Conservation (phyloP, 2,888 invertebrate species). For the Listrodromus nycthemerus region DNA sequence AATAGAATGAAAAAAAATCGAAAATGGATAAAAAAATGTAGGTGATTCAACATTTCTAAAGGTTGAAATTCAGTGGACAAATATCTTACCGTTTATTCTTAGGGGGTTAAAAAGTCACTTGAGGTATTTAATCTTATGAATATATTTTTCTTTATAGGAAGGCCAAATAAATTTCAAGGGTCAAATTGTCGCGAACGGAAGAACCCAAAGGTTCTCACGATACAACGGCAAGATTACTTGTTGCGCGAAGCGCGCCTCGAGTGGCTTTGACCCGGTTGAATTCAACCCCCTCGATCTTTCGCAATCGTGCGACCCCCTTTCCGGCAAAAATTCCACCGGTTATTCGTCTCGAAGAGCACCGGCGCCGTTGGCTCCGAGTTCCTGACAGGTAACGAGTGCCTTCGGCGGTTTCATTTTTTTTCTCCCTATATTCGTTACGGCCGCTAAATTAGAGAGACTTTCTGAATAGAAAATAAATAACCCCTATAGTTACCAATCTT, state of each 20-base stretch:
- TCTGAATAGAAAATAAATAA: conserved; percentile 30
- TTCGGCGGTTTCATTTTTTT: conserved; percentile 27
- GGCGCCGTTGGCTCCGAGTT: conserved; percentile 27
- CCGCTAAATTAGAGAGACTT: conserved; percentile 12
- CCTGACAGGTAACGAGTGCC: conserved; percentile 53
- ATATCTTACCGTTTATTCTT: too few species aligned
- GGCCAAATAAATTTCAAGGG: neutral
- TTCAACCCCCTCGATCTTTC: conserved; percentile 28
- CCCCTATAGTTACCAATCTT: conserved; percentile 38
- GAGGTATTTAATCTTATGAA: neutral
- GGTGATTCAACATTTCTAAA: too few species aligned
- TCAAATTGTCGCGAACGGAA: conserved; percentile 2
- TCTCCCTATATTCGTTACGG: conserved; percentile 19
- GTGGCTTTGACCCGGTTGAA: conserved; percentile 24
- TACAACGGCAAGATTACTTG: conserved; percentile 14
- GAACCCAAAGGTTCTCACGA: conserved; percentile 33
- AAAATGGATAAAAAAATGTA: too few species aligned
- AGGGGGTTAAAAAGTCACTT: too few species aligned
- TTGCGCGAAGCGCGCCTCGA: conserved; percentile 7
- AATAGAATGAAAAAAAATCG: too few species aligned
- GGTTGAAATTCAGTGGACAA: too few species aligned
- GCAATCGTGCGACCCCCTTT: conserved; percentile 42
- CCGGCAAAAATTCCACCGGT: conserved; percentile 35
- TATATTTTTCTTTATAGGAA: neutral
- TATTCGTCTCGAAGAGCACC: conserved; percentile 40